phyloP scores from a whole-genome alignment of 2,888 invertebrate genomes.

The Chrysina gloriosa region DNA sequence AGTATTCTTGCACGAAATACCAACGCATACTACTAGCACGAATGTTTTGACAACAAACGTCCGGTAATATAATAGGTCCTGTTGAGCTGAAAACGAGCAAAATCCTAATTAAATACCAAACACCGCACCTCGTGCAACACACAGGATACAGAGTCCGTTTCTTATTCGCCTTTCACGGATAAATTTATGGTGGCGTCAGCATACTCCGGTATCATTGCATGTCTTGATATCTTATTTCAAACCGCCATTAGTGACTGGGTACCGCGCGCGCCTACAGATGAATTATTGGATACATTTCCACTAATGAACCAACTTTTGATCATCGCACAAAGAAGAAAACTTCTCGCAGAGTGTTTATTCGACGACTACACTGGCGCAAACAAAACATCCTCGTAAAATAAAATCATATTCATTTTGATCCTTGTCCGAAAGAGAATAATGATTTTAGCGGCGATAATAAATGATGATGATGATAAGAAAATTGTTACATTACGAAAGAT shows the following conservation, averaged over 20 bases:
- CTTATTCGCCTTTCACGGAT: conserved; percentile 58
- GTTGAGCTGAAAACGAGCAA: conserved; percentile 51
- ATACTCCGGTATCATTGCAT: conserved; percentile 62
- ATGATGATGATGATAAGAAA: conserved; percentile 19
- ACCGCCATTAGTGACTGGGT: conserved; percentile 62
- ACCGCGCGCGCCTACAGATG: conserved; percentile 57
- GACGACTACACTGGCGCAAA: conserved; percentile 1
- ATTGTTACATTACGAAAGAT: background rate
- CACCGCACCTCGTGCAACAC: conserved; percentile 44
- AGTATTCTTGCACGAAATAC: background rate
- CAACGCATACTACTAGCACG: conserved; percentile 7
- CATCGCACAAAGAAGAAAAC: conserved; percentile 54
- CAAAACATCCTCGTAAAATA: background rate
- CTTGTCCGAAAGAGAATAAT: conserved; percentile 11
- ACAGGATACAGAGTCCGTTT: conserved; percentile 55
- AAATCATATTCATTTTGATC: conserved; percentile 3
- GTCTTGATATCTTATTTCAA: conserved; percentile 66
- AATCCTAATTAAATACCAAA: conserved; percentile 55
- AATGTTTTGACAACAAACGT: conserved; percentile 50
- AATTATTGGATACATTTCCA: conserved; percentile 64
- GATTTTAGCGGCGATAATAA: conserved; percentile 17
- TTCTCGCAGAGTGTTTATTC: background rate
- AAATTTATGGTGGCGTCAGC: conserved; percentile 58
- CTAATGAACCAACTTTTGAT: conserved; percentile 65
- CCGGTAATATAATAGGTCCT: conserved; percentile 43